A percentile compares a stretch with the other conserved stretches of the same genome.
Conservation (phyloP, 1,140 invertebrate genomes). For the Caenorhabditis remanei region DNA sequence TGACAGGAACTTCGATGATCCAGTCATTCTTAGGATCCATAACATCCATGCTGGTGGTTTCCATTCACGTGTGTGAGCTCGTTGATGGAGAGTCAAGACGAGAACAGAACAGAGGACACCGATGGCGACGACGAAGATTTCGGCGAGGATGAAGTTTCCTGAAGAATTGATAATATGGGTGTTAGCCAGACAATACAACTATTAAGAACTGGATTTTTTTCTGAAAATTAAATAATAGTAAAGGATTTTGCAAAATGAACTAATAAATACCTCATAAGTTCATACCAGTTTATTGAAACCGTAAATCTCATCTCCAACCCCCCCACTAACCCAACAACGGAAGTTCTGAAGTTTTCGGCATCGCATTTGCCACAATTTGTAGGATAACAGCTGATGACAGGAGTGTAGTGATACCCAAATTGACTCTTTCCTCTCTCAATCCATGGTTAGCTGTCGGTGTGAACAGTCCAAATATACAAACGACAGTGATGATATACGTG, state of each 20-base stretch:
- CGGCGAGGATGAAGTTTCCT: constrained; percentile 65
- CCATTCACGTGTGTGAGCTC: constrained; percentile 63
- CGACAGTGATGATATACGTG: constrained; percentile 57
- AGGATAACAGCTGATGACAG: constrained; percentile 63
- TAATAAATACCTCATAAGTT: too few species aligned
- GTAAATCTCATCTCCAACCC: background rate
- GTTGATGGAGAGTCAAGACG: constrained; percentile 51
- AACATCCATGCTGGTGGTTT: constrained; percentile 55
- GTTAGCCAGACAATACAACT: too few species aligned
- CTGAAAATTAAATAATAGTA: too few species aligned
- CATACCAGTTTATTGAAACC: too few species aligned
- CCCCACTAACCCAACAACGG: constrained; percentile 55
- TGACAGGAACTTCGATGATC: constrained; percentile 56
- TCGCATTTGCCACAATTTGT: constrained; percentile 61
- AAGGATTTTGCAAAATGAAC: too few species aligned
- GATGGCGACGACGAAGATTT: constrained; percentile 63
- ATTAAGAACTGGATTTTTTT: too few species aligned
- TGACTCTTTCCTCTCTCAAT: constrained; percentile 63
- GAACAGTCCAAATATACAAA: constrained; percentile 62
- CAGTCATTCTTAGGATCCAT: constrained; percentile 30
- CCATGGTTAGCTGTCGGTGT: constrained; percentile 59
- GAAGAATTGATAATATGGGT: background rate
- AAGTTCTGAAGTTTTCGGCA: constrained; percentile 62
- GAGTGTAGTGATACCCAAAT: constrained; percentile 62
- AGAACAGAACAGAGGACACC: constrained; percentile 57